Base-by-base conservation (phyloP, 2,113 vertebrate genomes). In the Electrona antarctica region DNA sequence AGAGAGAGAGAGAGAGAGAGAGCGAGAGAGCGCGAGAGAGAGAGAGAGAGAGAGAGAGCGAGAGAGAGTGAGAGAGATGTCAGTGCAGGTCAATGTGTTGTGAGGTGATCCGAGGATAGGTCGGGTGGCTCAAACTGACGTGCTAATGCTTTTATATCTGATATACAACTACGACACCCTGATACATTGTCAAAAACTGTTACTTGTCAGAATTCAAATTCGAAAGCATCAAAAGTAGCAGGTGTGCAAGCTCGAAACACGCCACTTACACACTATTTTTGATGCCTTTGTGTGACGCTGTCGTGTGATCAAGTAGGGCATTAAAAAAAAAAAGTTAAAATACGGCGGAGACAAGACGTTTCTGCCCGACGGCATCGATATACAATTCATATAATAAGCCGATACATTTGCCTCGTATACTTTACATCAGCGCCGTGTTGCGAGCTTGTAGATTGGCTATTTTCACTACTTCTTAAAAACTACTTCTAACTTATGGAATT, bases 131-230 rank as follows among this genome's bases (percentile, higher is more conserved):
- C 29, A 71, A 76, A 84, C 14, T 69, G 66, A 76, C 29, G 1
- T 78, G 67, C 84, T 87, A 85, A 85, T 73, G 83, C 74, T 87
- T 89, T 84, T 89, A 85, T 85, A 77, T 88, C 74, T 82, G 76
- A 85, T 87, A 74, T 83, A 80, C 21, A 21, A 21, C 21, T 21
- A 21, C 21, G 21, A 21, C 21, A 21, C 21, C 21, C 21, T 21
- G 21, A 21, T 21, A 41, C 33, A 41, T 41, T 41, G 33, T 89
- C 21, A 21, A 21, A 21, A 21, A 21, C 21, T 21, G 21, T 21
- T 21, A 21, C 21, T 21, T 21, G 21, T 21, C 21, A 21, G 21
- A 21, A 21, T 21, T 21, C 21, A 21, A 21, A 21, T 21, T 21
- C 1, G 21, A 21, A 21, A 21, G 2, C 21, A 21, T 21, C 21